Base-by-base conservation (phyloP, 2,113 vertebrate species). In the Sylvilagus bachmani region DNA sequence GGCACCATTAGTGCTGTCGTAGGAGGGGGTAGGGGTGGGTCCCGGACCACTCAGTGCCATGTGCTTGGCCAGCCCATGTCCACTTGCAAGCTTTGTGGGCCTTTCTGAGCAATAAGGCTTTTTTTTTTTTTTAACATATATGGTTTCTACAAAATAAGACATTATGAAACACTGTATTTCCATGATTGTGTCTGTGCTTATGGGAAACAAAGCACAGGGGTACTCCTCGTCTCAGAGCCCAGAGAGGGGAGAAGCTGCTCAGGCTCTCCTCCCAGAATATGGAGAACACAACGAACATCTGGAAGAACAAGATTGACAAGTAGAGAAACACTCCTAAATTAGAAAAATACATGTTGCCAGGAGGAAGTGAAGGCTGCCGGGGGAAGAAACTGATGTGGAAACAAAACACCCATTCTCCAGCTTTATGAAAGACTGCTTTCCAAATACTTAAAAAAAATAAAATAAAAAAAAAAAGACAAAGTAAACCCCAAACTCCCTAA, bases 341-440 rank as follows among this genome's bases (percentile, higher is more conserved):
- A 89, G 79, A 75, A 89, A 95, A 94, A 31, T 25, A 9, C 10
- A 21, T 29, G 33, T 19, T 85, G 89, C 69, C 78, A 87, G 74
- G 55, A 86, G 21, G 64, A 96, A 85, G 85, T 11, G 67, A 53
- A 29, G 55, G 49, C 81, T 90, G 33, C 51, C 36, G 8, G 31
- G 89, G 36, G 51, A 33, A 92, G 79, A 79, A 82, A 89, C 44
- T 53, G 27, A 21, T 51, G 14, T 38, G 36, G 66, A 81, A 94
- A 87, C 36, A 61, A 73, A 89, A 70, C 17, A 58, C 21, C 29
- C 49, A 25, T 69, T 71, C 51, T 73, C 33, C 33, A 70, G 31
- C 27, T 61, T 73, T 66, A 49, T 27, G 71, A 80, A 62, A 93
- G 13, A 51, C 36, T 25, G 10, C 64, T 89, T 91, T 87, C 51